Percentiles rank a stretch among this genome's conserved stretches.
Evolutionary conservation across 2,797 vertebrate species (phyloP).

Genomic region (Chrosomus eos): DNA sequence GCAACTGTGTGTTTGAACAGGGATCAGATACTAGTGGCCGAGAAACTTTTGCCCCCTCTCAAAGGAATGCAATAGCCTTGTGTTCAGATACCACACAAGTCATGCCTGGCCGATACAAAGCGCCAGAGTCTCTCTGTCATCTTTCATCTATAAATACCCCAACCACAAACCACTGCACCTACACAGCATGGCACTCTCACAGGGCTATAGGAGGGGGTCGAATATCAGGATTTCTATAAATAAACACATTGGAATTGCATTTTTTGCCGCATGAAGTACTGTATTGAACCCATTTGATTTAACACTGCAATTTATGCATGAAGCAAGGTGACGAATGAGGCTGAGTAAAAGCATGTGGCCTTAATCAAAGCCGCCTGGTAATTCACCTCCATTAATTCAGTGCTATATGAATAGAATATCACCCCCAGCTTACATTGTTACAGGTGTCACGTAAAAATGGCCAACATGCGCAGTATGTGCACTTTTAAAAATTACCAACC

Average conservation of each 20-base stretch:
- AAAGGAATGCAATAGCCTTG: slow-evolving; percentile 45
- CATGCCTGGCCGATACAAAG: slow-evolving; percentile 27
- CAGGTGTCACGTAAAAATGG: slow-evolving; percentile 5
- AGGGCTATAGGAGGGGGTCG: not conserved
- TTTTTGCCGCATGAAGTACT: not conserved
- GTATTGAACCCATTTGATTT: not conserved
- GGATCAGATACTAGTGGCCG: slow-evolving; percentile 35
- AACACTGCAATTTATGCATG: slow-evolving; percentile 19
- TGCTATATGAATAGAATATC: slow-evolving; percentile 24
- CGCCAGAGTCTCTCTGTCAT: slow-evolving; percentile 6
- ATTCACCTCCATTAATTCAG: slow-evolving; percentile 22
- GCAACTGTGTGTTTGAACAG: slow-evolving; percentile 39
- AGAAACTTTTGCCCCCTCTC: slow-evolving; percentile 32
- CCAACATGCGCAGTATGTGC: not conserved
- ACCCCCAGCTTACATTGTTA: not conserved
- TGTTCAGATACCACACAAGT: slow-evolving; percentile 42
- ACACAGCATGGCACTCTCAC: not conserved
- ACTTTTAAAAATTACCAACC: not conserved
- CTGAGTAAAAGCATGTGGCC: not conserved
- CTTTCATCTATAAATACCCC: slow-evolving; percentile 45
- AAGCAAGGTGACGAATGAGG: slow-evolving; percentile 8
- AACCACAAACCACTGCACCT: slow-evolving; percentile 25
- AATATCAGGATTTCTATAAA: slow-evolving; percentile 46
- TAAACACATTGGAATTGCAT: slow-evolving; percentile 31
- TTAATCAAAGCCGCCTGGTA: not conserved